These are phyloP conservation scores for Ganaspis sp. DNA, from an alignment of 1,140 invertebrate species.

Conservation along the genomic window DNA sequence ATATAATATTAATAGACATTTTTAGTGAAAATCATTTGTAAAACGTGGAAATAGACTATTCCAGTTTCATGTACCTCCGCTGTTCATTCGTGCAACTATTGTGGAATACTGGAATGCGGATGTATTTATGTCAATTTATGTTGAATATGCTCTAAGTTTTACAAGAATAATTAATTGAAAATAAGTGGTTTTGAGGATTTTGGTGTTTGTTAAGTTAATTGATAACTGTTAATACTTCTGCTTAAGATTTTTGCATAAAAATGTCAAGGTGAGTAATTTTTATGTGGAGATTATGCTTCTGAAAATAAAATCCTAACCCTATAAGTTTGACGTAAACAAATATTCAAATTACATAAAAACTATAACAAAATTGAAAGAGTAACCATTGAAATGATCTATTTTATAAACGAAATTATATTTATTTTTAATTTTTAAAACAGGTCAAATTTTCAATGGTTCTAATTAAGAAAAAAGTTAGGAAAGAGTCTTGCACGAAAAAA, in stretches of 20 bases:
- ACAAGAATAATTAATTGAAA: neutral
- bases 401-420: neutral
- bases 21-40: neutral
- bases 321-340: neutral
- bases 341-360: neutral
- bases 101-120: neutral
- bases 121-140: no score
- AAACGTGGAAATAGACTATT: neutral
- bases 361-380: neutral
- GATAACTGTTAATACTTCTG: neutral
- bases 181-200: neutral
- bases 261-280: neutral
- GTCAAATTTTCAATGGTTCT: neutral
- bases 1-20: no score
- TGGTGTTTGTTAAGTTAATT: neutral
- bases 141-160: neutral
- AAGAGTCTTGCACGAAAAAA: neutral
- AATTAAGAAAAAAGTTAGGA: neutral
- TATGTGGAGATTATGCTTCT: neutral
- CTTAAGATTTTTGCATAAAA: neutral
- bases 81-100: neutral
- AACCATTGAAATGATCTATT: neutral
- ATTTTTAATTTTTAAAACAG: neutral
- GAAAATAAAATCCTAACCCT: neutral
- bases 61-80: neutral